A percentile compares a stretch with the other conserved stretches of the same genome.
Conservation (phyloP, 1,140 invertebrate genomes). For the Drosophila repleta region DNA sequence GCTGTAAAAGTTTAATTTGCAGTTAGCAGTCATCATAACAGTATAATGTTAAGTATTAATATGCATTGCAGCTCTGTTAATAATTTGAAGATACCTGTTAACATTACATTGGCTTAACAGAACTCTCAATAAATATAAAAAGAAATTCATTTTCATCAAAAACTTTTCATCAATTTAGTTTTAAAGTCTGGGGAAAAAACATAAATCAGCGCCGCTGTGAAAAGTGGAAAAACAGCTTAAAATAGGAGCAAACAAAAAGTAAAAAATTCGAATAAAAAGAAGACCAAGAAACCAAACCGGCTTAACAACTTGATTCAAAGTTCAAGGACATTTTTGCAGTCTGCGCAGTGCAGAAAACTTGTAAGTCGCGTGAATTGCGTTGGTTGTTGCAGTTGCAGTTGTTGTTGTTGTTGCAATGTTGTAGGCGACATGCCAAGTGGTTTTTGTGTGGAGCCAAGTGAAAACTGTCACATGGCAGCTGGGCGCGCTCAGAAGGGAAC, state of each 20-base stretch:
- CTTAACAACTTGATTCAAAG: constrained; percentile 36
- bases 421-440: constrained; percentile 15
- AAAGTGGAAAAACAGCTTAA: constrained; percentile 6
- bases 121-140: neutral
- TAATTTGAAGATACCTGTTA: too few relatives aligned
- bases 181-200: neutral
- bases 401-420: constrained; percentile 10
- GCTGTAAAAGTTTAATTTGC: too few relatives aligned
- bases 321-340: constrained; percentile 50
- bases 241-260: constrained; percentile 9
- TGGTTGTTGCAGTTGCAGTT: constrained; percentile 18
- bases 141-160: neutral
- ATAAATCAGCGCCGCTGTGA: constrained; percentile 1
- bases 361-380: constrained; percentile 29
- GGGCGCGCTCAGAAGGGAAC: constrained; percentile 20
- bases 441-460: constrained; percentile 24
- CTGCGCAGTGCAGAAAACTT: constrained; percentile 14
- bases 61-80: neutral
- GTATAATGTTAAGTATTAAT: neutral
- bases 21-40: too few relatives aligned
- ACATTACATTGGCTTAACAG: neutral
- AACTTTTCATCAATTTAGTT: neutral
- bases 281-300: constrained; percentile 40
- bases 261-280: constrained; percentile 10
- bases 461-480: constrained; percentile 39